Base-by-base conservation (phyloP, 2,113 vertebrate species). In the Rhinogobius similis region DNA sequence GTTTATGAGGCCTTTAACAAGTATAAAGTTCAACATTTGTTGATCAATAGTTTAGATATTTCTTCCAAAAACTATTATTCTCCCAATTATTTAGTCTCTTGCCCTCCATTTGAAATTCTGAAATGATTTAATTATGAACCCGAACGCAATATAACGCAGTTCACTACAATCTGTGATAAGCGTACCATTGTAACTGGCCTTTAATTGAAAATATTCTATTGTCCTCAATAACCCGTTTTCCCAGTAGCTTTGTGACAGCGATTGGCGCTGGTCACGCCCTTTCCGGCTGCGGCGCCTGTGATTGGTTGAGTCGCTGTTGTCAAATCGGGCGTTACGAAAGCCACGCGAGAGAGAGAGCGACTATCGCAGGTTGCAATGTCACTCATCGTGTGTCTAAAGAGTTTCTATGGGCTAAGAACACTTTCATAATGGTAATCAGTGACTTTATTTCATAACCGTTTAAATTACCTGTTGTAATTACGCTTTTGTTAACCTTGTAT, bases 221-320 rank as follows among this genome's bases (percentile, higher is more conserved):
- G 11, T 23, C 10, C 20, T 7, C 5, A 20, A 6, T 46, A 4
- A 3, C 44, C 16, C 44, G 5, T 20, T 4, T 36, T 36, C 32
- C 32, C 1, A 16, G 1, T 39, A 8, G 9, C 38, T 39, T 39
- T 39, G 38, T 11, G 38, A 46, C 44, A 20, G 4, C 10, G 32
- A 27, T 59, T 59, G 27, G 18, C 11, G 29, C 20, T 44, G 62
- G 29, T 55, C 53, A 68, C 85, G 59, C 82, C 85, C n/a, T 18
- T 9, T 1, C 0, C 10, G 6, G 8, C 10, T 23, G 1, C 16
- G 5, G 0, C 13, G 6, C 53, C 48, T 39, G 0, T 87, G 82
- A 88, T 85, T 83, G 82, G 87, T 46, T 3, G 16, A 26, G 0
- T 18, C 5, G 36, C 32, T 66, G 48, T 55, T 41, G 72, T 48